Evolutionary conservation across 2,888 invertebrate species (phyloP).

Genomic region (Theodoxus fluviatilis): DNA sequence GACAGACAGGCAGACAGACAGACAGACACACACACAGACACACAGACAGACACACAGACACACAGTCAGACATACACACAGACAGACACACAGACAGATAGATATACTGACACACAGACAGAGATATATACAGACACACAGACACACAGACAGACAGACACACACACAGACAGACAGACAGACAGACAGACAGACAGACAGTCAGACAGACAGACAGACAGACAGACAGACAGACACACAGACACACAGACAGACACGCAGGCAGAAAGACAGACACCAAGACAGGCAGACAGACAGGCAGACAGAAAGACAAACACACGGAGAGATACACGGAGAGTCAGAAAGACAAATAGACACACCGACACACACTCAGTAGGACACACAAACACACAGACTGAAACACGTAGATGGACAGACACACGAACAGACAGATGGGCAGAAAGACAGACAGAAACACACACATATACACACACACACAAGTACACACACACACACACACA

Average conservation of each 20-base stretch:
- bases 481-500: constrained; percentile 15
- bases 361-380: background rate
- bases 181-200: constrained; percentile 6
- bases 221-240: constrained; percentile 16
- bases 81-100: background rate
- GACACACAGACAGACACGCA: background rate
- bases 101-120: background rate
- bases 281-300: background rate
- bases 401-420: constrained; percentile 2
- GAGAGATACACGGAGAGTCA: constrained; percentile 15
- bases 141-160: constrained; percentile 3
- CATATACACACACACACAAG: constrained; percentile 11
- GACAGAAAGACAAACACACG: background rate
- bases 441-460: no score
- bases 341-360: background rate
- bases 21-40: constrained; percentile 24
- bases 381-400: background rate
- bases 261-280: background rate
- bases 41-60: constrained; percentile 14
- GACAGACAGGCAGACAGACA: constrained; percentile 26
- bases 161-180: constrained; percentile 9
- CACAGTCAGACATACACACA: background rate
- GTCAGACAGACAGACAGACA: constrained; percentile 19
- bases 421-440: background rate
- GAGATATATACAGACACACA: constrained; percentile 3